Percentiles rank a stretch among this genome's conserved stretches.
Evolutionary conservation across 2,888 invertebrate genomes (phyloP).

Genomic region (Calephelis perditalis): DNA sequence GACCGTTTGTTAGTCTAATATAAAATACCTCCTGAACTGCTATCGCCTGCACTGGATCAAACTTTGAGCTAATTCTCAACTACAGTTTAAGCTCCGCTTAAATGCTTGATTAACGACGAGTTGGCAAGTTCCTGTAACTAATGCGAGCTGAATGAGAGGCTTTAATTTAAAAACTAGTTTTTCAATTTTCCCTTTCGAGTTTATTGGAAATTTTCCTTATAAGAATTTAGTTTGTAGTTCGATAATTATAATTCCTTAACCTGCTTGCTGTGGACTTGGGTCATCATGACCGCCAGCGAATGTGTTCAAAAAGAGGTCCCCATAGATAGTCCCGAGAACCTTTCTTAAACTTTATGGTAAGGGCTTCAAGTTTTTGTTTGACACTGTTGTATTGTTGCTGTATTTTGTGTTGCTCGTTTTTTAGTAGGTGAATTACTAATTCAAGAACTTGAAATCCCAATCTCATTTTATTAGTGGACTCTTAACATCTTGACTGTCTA

Average conservation of each 20-base stretch:
- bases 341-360: too few species aligned
- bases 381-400: too few species aligned
- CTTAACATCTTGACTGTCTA: too few species aligned
- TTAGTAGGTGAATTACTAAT: too few species aligned
- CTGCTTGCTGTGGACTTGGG: too few species aligned
- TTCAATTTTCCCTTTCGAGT: constrained; percentile 25
- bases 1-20: constrained; percentile 12
- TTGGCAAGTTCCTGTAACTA: constrained; percentile 37
- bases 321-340: too few species aligned
- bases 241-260: background rate
- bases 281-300: too few species aligned
- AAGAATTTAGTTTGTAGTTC: background rate
- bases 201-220: background rate
- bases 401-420: too few species aligned
- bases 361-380: too few species aligned
- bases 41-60: constrained; percentile 28
- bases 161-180: constrained; percentile 24
- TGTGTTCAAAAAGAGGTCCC: too few species aligned
- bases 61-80: constrained; percentile 47
- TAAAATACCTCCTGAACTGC: constrained; percentile 10
- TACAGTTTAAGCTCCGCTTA: constrained; percentile 52
- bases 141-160: constrained; percentile 21
- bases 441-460: too few species aligned
- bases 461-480: too few species aligned
- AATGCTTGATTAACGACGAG: constrained; percentile 57